Evolutionary conservation across 1,140 invertebrate species (phyloP).

Genomic region (Meteorus sp.): DNA sequence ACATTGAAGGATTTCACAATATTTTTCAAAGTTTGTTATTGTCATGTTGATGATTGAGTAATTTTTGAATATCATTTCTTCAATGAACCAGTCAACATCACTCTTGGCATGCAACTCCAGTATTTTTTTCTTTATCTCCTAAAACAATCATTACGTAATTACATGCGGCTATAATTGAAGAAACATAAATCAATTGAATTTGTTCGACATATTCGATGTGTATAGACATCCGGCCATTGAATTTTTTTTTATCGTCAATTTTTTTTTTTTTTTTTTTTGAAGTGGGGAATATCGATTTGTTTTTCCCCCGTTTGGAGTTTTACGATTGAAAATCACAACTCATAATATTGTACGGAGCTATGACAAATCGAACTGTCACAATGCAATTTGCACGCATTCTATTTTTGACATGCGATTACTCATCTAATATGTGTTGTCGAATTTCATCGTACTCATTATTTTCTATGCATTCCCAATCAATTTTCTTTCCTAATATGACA

Average conservation of each 20-base stretch:
- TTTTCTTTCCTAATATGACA: slow-evolving; percentile 39
- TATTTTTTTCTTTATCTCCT: background rate
- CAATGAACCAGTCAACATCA: background rate
- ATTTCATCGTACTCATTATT: background rate
- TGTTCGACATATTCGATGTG: too few relatives aligned
- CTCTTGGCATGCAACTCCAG: background rate
- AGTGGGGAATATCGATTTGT: background rate
- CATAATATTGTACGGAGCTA: too few relatives aligned
- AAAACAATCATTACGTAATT: slow-evolving; percentile 15
- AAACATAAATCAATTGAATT: too few relatives aligned
- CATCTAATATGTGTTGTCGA: slow-evolving; percentile 11
- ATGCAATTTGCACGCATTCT: too few relatives aligned
- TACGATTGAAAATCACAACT: too few relatives aligned
- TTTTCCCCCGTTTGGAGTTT: background rate
- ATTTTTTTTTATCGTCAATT: too few relatives aligned
- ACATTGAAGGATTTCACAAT: background rate
- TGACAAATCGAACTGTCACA: too few relatives aligned
- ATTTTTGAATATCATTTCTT: background rate
- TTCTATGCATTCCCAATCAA: slow-evolving; percentile 44
- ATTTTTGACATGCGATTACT: too few relatives aligned
- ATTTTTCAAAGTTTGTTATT: background rate
- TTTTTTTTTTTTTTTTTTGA: background rate
- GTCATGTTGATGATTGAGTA: background rate
- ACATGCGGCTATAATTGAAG: too few relatives aligned
- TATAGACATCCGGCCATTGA: too few relatives aligned